A percentile compares a stretch with the other conserved stretches of the same genome.
These are phyloP conservation scores for Doryteuthis pealeii DNA, from an alignment of 1,140 invertebrate species.

Conservation along the genomic window DNA sequence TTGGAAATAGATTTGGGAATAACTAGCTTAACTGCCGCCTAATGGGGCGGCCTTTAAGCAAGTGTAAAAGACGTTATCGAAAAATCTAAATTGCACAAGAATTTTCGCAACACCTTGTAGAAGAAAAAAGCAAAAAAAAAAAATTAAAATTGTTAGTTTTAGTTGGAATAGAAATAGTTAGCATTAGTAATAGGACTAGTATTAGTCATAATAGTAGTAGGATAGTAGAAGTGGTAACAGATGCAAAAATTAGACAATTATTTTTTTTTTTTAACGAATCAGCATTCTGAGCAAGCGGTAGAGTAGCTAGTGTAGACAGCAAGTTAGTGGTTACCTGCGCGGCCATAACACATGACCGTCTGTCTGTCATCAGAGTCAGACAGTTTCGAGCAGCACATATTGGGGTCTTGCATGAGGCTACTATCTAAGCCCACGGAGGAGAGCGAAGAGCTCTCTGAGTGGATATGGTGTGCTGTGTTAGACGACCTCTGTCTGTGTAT, in stretches of 20 bases:
- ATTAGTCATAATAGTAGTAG: not conserved
- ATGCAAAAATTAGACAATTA: too few species aligned
- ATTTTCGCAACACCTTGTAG: too few species aligned
- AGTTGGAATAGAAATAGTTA: not conserved
- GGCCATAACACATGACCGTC: not conserved
- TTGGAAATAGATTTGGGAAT: too few species aligned
- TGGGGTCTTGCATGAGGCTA: not conserved
- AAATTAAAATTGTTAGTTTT: not conserved
- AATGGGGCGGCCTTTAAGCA: too few species aligned
- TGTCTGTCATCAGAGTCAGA: not conserved
- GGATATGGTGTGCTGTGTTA: not conserved
- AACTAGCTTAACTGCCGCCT: too few species aligned
- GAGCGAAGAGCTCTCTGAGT: not conserved
- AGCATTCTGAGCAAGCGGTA: too few species aligned
- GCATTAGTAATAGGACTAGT: not conserved
- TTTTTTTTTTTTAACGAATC: too few species aligned
- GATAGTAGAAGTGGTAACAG: not conserved
- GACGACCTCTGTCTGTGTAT: not conserved
- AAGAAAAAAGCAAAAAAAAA: too few species aligned
- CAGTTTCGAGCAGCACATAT: constrained; percentile 1
- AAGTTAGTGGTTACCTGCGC: not conserved
- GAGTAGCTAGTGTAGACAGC: too few species aligned
- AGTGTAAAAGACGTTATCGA: too few species aligned
- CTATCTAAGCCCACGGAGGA: not conserved
- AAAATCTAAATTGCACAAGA: too few species aligned